phyloP scores from a whole-genome alignment of 2,797 vertebrate species.

The Hemibagrus guttatus region DNA sequence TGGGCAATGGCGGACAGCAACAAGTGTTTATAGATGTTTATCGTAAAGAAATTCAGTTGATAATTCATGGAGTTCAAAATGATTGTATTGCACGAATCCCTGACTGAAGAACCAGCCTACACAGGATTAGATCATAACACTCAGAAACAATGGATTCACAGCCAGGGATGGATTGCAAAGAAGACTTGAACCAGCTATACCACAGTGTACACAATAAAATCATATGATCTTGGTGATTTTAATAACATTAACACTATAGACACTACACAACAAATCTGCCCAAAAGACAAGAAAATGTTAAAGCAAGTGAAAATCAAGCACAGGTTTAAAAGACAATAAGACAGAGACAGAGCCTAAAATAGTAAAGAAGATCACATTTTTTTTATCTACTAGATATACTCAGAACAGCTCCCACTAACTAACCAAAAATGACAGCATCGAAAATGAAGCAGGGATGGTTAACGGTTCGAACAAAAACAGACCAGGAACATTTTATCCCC shows the following conservation, averaged over 20 bases:
- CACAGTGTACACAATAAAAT: neutral
- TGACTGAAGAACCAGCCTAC: neutral
- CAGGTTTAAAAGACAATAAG: conserved; percentile 1
- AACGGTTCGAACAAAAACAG: conserved; percentile 29
- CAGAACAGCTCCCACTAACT: conserved; percentile 15
- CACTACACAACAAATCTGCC: conserved; percentile 1
- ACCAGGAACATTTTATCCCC: conserved; percentile 31
- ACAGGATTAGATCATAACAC: neutral
- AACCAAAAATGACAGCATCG: conserved; percentile 17
- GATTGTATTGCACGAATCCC: neutral
- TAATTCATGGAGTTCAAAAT: neutral
- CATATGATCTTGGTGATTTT: neutral
- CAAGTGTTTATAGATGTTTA: neutral
- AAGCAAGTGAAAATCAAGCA: neutral
- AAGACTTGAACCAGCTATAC: neutral
- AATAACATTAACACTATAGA: neutral
- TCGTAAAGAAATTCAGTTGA: neutral
- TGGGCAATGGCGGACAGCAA: neutral
- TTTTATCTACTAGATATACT: neutral
- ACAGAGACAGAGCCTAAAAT: neutral
- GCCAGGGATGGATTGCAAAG: neutral
- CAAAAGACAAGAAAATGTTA: conserved; percentile 1
- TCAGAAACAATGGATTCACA: neutral
- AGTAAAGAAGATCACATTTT: conserved; percentile 7
- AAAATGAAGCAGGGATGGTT: conserved; percentile 33